Evolutionary conservation across 2,888 invertebrate genomes (phyloP).

Genomic region (Vesta saturnalis): DNA sequence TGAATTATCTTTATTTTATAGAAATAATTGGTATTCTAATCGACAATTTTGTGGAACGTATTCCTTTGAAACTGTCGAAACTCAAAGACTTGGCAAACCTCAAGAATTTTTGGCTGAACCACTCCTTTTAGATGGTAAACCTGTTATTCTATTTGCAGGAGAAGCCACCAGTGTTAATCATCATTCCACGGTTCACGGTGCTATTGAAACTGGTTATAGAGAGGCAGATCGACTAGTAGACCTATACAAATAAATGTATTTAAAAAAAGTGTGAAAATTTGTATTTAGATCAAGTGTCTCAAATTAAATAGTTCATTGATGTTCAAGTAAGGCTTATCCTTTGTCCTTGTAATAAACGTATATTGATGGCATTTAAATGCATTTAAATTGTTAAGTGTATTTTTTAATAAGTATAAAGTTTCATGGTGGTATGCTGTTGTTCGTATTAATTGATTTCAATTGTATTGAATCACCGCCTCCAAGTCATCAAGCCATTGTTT

Average conservation of each 20-base stretch:
- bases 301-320: too few relatives aligned
- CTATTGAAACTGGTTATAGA: constrained; percentile 60
- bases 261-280: too few relatives aligned
- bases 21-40: constrained; percentile 74
- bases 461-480: too few relatives aligned
- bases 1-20: constrained; percentile 52
- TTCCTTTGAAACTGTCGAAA: constrained; percentile 39
- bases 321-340: too few relatives aligned
- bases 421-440: too few relatives aligned
- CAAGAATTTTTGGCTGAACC: constrained; percentile 24
- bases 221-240: constrained; percentile 58
- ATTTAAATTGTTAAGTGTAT: too few relatives aligned
- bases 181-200: constrained; percentile 63
- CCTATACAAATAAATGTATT: constrained; percentile 16
- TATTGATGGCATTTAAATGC: too few relatives aligned
- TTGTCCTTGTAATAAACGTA: too few relatives aligned
- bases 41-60: constrained; percentile 64
- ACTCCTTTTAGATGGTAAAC: constrained; percentile 11
- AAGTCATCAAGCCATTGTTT: too few relatives aligned
- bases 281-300: too few relatives aligned
- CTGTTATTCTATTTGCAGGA: constrained; percentile 64
- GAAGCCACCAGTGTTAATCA: constrained; percentile 62
- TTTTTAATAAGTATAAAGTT: too few relatives aligned
- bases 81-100: constrained; percentile 23
- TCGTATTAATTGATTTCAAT: too few relatives aligned